Percentiles rank a stretch among this genome's conserved stretches.
These are phyloP conservation scores for Apostichopus leukothele DNA, from an alignment of 53 echinoderm and acorn worm genomes.

Conservation along the genomic window DNA sequence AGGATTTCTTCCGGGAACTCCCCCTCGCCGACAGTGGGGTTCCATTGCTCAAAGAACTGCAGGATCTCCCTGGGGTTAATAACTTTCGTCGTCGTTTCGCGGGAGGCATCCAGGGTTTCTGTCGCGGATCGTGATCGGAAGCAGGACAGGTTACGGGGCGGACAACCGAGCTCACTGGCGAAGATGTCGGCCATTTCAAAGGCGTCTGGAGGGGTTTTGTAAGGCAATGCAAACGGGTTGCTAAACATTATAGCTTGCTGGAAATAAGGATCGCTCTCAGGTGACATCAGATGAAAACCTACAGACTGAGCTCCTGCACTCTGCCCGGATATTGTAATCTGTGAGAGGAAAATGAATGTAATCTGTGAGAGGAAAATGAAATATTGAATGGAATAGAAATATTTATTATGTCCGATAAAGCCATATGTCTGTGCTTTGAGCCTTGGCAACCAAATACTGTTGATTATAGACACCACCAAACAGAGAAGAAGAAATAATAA, in stretches of 20 bases:
- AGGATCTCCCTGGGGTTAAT: slow-evolving; percentile 30
- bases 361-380: slow-evolving; percentile 25
- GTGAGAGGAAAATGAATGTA: not conserved
- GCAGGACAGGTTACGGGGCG: not conserved
- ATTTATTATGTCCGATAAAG: too few relatives aligned
- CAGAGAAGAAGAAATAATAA: too few relatives aligned
- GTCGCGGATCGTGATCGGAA: not conserved
- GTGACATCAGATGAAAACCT: slow-evolving; percentile 46
- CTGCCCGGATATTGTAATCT: slow-evolving; percentile 59
- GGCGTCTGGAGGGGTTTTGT: slow-evolving; percentile 28
- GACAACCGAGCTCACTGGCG: slow-evolving; percentile 20
- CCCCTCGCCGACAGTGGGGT: slow-evolving; percentile 46
- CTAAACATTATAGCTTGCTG: slow-evolving; percentile 57
- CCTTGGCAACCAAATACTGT: too few relatives aligned
- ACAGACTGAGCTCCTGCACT: slow-evolving; percentile 61
- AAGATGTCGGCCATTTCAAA: slow-evolving; percentile 37
- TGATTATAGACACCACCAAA: too few relatives aligned
- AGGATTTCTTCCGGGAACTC: slow-evolving; percentile 35
- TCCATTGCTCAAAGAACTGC: slow-evolving; percentile 44
- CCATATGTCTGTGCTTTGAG: too few relatives aligned
- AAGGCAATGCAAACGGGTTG: slow-evolving; percentile 50
- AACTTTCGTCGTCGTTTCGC: not conserved
- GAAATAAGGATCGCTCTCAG: slow-evolving; percentile 42
- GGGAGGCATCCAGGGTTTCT: slow-evolving; percentile 24
- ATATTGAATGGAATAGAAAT: too few relatives aligned